Base-by-base conservation (phyloP, 2,113 vertebrate genomes). In the Zapornia atra region DNA sequence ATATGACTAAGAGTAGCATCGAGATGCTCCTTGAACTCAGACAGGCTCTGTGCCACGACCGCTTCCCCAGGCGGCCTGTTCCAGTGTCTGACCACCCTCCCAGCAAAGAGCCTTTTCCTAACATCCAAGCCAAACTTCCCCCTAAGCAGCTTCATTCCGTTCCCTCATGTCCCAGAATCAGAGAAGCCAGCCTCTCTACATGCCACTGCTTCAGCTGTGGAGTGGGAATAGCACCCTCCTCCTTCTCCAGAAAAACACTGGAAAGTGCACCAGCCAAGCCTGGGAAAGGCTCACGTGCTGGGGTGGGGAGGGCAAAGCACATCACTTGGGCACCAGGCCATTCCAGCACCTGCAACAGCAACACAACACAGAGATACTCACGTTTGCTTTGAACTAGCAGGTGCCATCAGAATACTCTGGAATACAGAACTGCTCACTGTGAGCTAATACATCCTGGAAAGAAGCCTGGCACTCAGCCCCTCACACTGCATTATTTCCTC, bases 1-100 rank as follows among this genome's bases (percentile, higher is more conserved):
- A 11, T 53, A 73, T 4, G 17, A 77, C 54, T 24, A 25, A 44
- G 9, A 59, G 28, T 1, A 2, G 38, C 1, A 0, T 46, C 24
- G 10, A 70, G 21, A 77, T 0, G 0, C 42, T 42, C 18, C 56
- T 66, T 68, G 65, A 59, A 54, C 42, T 48, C 15, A 36, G 36
- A 11, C 25, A 87, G 46, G 33, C 31, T 63, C 84, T 51, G 10
- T 78, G 40, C 40, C 8, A 2, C 31, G 28, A 57, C 60, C 6
- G 9, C 22, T 56, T 81, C 26, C 34, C 50, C 19, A 14, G 13
- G 13, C 3, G 78, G 34, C 26, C 40, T 66, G 10, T 65, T 81
- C 26, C n/a, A 75, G 29, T 33, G 33, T 80, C 33, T 0, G 0
- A 25, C 24, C 33, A 59, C 9, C 9, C 6, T 50, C 33, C 46